Evolutionary conservation across 2,113 vertebrate genomes (phyloP).

Genomic region (Oxyura jamaicensis): DNA sequence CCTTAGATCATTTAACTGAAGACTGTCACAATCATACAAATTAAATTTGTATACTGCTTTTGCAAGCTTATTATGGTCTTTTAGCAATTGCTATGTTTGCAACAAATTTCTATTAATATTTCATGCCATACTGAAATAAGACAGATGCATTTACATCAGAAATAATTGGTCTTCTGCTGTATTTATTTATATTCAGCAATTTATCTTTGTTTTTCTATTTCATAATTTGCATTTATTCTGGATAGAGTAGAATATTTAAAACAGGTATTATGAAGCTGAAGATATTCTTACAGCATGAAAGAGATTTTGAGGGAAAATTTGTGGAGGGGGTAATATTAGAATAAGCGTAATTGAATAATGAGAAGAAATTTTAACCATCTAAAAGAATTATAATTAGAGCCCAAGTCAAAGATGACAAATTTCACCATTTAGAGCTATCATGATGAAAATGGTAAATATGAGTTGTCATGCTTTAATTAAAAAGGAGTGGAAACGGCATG

Average conservation of each 20-base stretch:
- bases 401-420: slow-evolving; percentile 56
- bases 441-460: slow-evolving; percentile 57
- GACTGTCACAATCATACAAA: slow-evolving; percentile 3
- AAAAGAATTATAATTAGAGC: slow-evolving; percentile 67
- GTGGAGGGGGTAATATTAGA: slow-evolving; percentile 46
- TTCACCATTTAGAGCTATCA: slow-evolving; percentile 61
- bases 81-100: slow-evolving; percentile 11
- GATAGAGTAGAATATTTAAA: background rate
- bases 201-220: slow-evolving; percentile 34
- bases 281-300: slow-evolving; percentile 36
- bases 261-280: background rate
- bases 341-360: slow-evolving; percentile 48
- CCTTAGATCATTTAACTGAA: slow-evolving; percentile 16
- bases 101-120: slow-evolving; percentile 60
- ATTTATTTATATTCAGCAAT: slow-evolving; percentile 47
- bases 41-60: slow-evolving; percentile 35
- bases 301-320: slow-evolving; percentile 34
- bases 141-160: slow-evolving; percentile 29
- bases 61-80: slow-evolving; percentile 23
- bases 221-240: slow-evolving; percentile 29
- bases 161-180: slow-evolving; percentile 30
- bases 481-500: slow-evolving; percentile 48
- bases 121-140: slow-evolving; percentile 18
- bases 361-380: slow-evolving; percentile 50
- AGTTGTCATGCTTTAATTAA: slow-evolving; percentile 64